A percentile compares a stretch with the other conserved stretches of the same genome.
These are phyloP conservation scores for Drosophila navojoa DNA, from an alignment of 1,140 invertebrate genomes.

Conservation along the genomic window DNA sequence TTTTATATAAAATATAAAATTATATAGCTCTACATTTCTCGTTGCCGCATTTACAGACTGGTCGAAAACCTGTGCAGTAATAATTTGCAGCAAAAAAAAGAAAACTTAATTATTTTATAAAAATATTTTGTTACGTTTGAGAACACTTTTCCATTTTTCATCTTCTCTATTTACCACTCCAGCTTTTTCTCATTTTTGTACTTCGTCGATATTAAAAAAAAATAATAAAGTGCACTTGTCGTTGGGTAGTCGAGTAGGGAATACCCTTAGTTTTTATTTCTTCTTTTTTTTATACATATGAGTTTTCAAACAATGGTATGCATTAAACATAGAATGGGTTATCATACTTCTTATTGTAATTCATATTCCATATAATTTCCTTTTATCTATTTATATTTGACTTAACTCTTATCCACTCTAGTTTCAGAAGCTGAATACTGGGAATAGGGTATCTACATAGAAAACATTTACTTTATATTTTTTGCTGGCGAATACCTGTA, in stretches of 20 bases:
- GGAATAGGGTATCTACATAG: no score
- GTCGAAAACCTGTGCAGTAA: conserved; percentile 14
- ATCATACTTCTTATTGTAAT: no score
- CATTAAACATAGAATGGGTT: no score
- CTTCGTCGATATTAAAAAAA: conserved; percentile 75
- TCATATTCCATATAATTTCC: no score
- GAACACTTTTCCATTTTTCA: conserved; percentile 57
- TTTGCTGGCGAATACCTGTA: conserved; percentile 43
- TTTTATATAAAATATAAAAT: no score
- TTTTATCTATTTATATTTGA: no score
- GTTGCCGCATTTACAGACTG: no score
- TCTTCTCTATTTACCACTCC: neutral
- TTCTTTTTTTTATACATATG: no score
- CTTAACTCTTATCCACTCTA: no score
- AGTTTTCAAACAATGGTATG: no score
- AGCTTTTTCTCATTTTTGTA: conserved; percentile 40
- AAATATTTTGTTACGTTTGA: conserved; percentile 77
- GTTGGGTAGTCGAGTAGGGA: neutral
- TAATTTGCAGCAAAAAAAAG: conserved; percentile 68
- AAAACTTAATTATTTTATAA: conserved; percentile 79
- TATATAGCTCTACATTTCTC: no score
- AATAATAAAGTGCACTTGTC: conserved; percentile 53
- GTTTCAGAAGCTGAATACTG: no score
- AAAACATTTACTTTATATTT: conserved; percentile 17
- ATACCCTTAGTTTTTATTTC: neutral